Evolutionary conservation across 2,113 vertebrate genomes (phyloP), one percentile per base, ranked within the genome.

Genomic region (Spizaetus ornatus): DNA sequence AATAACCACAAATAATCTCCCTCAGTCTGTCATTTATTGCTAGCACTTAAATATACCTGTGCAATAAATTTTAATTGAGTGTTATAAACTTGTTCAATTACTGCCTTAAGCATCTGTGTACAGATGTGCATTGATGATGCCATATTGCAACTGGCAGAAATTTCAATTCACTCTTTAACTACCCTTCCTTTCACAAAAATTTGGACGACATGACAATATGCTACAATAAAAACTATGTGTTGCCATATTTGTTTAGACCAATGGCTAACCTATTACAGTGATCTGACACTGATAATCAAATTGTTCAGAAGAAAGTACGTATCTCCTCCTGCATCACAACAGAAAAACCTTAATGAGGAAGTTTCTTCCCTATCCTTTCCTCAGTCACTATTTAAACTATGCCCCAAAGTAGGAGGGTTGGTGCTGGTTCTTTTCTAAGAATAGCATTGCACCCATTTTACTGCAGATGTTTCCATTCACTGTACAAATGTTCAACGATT

Each of bases 381-480:
- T 66, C 90, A 55, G 88, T 55, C 16, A 3, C 78, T 90, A 38
- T 91, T 95, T 90, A 87, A 93, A 78, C 73, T 45, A 10, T 88
- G 91, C 84, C 93, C 86, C 59, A 47, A 42, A 95, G 88, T 80
- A 80, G 90, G 83, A 96, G 94, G 78, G 4, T 56, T 93, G 92
- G 90, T 91, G 91, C 65, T 55, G 81, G 76, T 82, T 82, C 83
- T 95, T 94, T 96, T 53, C 94, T 84, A 91, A 96, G 91, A 95
- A 95, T 80, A 95, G 73, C 86, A 93, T 95, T 93, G 93, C 89
- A 94, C 91, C 79, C 91, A 90, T 97, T 95, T 82, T 52, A 81
- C 95, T 97, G 94, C 96, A 97, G 97, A 97, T 97, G 96, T 96
- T 96, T 91, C 95, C 94, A 97, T 97, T 96, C 96, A 95, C 95